Base-by-base conservation (phyloP, 2,797 vertebrate genomes). In the Phalloptychus januarius region DNA sequence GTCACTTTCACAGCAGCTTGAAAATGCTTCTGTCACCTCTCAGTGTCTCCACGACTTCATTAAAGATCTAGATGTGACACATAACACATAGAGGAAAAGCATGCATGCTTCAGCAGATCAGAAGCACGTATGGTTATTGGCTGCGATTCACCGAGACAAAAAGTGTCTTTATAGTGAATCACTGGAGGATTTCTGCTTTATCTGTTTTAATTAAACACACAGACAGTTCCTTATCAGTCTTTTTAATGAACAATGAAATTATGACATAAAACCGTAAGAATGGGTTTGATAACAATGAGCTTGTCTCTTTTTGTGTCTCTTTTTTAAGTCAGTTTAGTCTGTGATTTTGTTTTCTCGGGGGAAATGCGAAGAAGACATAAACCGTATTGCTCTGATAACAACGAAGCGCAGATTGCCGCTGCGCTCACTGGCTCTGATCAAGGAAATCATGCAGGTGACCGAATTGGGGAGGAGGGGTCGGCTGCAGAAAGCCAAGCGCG, bases 391-490 rank as follows among this genome's bases (percentile, higher is more conserved):
- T 75, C 72, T 18, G 77, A 86, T 82, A 46, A 76, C 80, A 81
- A 8, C 42, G 56, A 61, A 76, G 56, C 76, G 92, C 91, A 93
- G 86, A 88, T 77, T n/a, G 40, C 54, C 79, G 80, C 83, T 92
- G 83, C 90, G 77, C 78, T 78, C 85, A 48, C 50, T 86, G 90
- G 91, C 74, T 92, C 88, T 79, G 71, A 92, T 89, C 89, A 80
- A 76, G 90, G 80, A 74, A 82, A 92, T 86, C 86, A 84, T 93
- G 86, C 80, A 36, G 83, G 84, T 88, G 79, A 88, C 81, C 61
- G 13, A 61, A 61, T 10, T 61, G n/a, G 36, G 45, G 42, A 58
- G 70, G 48, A 75, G 78, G 33, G 83, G 86, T 85, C 88, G 89
- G 85, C 65, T 25, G 5, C 23, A 46, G 71, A 78, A 87, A 87